A percentile compares a stretch with the other conserved stretches of the same genome.
Evolutionary conservation across 2,797 vertebrate species (phyloP).

Genomic region (Lepus townsendii): DNA sequence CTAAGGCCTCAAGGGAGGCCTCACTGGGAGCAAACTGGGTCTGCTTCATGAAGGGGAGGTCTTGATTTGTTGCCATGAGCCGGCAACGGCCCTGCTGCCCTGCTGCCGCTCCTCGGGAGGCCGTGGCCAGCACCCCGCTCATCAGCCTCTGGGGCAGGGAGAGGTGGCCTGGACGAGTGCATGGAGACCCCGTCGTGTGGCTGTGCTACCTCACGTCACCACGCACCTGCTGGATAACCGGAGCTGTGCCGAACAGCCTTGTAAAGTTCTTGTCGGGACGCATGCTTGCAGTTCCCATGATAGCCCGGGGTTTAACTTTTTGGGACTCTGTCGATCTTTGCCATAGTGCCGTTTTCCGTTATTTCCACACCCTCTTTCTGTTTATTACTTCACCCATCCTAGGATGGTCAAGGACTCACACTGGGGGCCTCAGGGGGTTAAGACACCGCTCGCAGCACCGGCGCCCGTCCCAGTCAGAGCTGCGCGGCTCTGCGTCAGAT

Average conservation of each 20-base stretch:
- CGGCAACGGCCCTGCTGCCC: neutral
- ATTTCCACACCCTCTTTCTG: neutral
- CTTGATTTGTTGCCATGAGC: slow-evolving; percentile 15
- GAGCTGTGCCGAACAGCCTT: neutral
- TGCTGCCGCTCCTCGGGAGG: too few relatives aligned
- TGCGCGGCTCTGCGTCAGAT: too few relatives aligned
- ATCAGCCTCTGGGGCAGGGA: neutral
- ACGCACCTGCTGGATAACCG: too few relatives aligned
- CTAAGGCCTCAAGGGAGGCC: neutral
- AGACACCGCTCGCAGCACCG: too few relatives aligned
- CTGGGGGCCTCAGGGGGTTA: too few relatives aligned
- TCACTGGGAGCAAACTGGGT: neutral
- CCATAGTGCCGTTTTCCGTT: neutral
- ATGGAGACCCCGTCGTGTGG: neutral
- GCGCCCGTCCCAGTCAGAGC: too few relatives aligned
- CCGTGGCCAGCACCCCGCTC: neutral
- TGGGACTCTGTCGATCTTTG: neutral
- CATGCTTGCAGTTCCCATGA: slow-evolving; percentile 23
- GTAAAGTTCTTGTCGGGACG: slow-evolving; percentile 18
- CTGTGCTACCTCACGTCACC: neutral
- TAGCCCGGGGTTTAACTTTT: slow-evolving; percentile 35
- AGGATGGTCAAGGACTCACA: too few relatives aligned
- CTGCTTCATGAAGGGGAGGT: neutral
- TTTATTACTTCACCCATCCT: neutral
- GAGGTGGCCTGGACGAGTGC: neutral